Conservation (phyloP, 2,888 invertebrate genomes). For the Euplexia lucipara region DNA sequence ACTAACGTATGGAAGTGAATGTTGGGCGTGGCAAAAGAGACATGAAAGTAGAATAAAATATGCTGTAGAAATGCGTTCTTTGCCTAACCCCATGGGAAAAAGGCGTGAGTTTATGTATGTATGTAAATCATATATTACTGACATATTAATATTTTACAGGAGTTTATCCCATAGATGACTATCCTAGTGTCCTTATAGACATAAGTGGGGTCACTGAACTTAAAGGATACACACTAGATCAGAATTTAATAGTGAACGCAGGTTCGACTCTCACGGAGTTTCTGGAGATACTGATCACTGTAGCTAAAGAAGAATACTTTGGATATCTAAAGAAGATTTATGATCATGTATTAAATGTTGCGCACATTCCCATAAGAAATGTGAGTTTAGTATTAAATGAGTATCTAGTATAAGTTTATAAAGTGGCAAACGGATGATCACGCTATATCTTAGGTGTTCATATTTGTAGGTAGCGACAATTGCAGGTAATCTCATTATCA, state of each 20-base stretch:
- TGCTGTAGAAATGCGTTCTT: too few species aligned
- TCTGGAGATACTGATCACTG: constrained; percentile 81
- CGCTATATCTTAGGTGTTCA: neutral
- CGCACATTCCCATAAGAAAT: constrained; percentile 93
- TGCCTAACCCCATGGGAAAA: too few species aligned
- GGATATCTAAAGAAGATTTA: constrained; percentile 90
- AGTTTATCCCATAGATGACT: constrained; percentile 77
- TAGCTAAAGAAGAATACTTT: constrained; percentile 81
- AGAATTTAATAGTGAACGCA: constrained; percentile 89
- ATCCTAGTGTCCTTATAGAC: constrained; percentile 91
- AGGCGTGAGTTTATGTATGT: too few species aligned
- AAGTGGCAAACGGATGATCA: neutral
- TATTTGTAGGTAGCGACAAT: constrained; percentile 91
- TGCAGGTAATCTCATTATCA: constrained; percentile 93
- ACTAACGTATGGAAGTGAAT: too few species aligned
- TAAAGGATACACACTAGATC: constrained; percentile 77
- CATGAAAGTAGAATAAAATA: too few species aligned
- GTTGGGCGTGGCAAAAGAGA: too few species aligned
- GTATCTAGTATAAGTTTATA: too few species aligned
- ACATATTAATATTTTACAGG: too few species aligned
- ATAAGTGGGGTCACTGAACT: constrained; percentile 91
- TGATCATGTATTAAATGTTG: constrained; percentile 92
- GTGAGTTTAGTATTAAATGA: constrained; percentile 79
- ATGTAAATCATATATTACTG: too few species aligned
- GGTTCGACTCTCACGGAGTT: constrained; percentile 89